Evolutionary conservation across 2,113 vertebrate genomes (phyloP).

Genomic region (Passer domesticus): DNA sequence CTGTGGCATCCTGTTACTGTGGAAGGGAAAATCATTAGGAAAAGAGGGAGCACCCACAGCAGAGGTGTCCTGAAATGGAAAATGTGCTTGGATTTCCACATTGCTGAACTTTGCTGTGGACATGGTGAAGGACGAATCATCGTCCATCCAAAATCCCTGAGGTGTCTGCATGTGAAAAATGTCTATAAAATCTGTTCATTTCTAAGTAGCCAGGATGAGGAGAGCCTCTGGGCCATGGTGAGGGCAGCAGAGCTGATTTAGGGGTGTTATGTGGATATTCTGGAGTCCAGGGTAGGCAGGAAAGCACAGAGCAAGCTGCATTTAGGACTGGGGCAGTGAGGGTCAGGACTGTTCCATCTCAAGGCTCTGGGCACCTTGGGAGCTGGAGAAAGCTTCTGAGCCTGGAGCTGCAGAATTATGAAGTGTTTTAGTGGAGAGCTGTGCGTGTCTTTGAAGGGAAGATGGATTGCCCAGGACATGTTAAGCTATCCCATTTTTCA

Average conservation of each 20-base stretch:
- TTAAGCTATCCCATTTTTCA: neutral
- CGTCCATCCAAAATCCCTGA: neutral
- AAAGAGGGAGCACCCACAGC: neutral
- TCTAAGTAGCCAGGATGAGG: neutral
- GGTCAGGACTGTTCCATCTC: neutral
- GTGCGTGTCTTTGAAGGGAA: neutral
- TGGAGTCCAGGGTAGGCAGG: neutral
- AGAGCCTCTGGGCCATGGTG: neutral
- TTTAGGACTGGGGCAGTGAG: neutral
- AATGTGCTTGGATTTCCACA: neutral
- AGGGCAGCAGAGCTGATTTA: neutral
- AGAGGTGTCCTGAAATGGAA: neutral
- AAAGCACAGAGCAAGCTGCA: neutral
- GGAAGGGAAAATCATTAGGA: neutral
- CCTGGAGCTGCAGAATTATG: neutral
- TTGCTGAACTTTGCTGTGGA: neutral
- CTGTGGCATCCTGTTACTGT: neutral
- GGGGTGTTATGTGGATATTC: fast-evolving
- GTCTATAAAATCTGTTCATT: neutral
- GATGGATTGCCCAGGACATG: neutral
- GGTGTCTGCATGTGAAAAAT: neutral
- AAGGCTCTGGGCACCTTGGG: neutral
- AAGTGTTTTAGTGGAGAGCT: neutral
- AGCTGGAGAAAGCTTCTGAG: neutral
- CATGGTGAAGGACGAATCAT: neutral